Conservation (phyloP, 2,797 vertebrate species). For the Sylvia borin region DNA sequence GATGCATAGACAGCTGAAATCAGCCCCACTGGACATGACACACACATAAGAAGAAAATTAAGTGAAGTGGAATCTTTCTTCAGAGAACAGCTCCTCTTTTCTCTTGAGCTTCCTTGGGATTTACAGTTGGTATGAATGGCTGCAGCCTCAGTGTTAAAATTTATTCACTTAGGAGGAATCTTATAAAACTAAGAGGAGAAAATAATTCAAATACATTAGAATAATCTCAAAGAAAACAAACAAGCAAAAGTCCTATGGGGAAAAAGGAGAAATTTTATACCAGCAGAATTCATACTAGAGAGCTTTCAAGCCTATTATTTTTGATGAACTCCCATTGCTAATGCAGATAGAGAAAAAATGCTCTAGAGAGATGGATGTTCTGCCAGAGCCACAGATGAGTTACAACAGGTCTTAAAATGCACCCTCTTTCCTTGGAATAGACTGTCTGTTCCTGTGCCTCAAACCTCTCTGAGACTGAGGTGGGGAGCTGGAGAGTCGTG, state of each 20-base stretch:
- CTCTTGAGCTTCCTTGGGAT: not conserved
- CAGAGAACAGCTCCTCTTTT: not conserved
- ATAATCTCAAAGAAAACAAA: constrained; percentile 3
- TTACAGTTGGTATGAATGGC: not conserved
- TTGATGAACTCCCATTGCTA: not conserved
- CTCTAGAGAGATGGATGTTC: not conserved
- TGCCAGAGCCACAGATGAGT: not conserved
- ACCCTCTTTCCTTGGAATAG: not conserved
- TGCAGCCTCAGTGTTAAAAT: not conserved
- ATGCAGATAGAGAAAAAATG: not conserved
- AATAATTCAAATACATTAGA: not conserved
- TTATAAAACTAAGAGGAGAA: not conserved
- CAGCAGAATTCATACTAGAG: not conserved
- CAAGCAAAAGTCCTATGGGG: not conserved
- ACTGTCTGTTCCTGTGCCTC: not conserved
- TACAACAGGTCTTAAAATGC: not conserved
- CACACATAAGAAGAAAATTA: not conserved
- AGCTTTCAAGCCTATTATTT: constrained; percentile 7
- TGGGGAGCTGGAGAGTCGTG: not conserved
- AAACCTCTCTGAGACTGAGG: not conserved
- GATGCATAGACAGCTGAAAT: not conserved
- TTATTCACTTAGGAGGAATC: not conserved
- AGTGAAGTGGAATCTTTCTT: not conserved
- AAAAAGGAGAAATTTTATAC: not conserved
- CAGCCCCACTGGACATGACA: not conserved